Evolutionary conservation across 2,797 vertebrate genomes (phyloP).

Genomic region (Enteromius anoplus): DNA sequence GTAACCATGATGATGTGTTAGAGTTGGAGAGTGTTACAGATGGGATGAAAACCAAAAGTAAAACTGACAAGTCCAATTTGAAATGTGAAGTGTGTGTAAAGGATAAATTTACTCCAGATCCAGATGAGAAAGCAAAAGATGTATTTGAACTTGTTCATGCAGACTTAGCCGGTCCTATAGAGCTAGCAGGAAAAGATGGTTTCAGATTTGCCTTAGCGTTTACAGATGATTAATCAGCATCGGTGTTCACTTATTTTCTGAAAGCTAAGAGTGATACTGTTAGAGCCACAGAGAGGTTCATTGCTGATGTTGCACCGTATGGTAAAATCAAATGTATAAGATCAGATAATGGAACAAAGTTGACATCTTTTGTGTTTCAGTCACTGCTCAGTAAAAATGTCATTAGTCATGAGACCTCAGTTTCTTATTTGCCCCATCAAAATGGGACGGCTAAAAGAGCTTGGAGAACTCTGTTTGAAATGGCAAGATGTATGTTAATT

Average conservation of each 20-base stretch:
- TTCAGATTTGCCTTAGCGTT: slow-evolving; percentile 4
- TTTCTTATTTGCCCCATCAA: background rate
- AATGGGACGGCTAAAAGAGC: slow-evolving; percentile 9
- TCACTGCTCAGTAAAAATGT: slow-evolving; percentile 9
- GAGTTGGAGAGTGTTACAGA: background rate
- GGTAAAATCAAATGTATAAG: slow-evolving; percentile 42
- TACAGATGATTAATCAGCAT: slow-evolving; percentile 42
- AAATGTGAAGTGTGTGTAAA: background rate
- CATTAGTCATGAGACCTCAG: background rate
- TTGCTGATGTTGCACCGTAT: slow-evolving; percentile 42
- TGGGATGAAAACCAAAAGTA: background rate
- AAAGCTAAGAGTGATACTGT: slow-evolving; percentile 44
- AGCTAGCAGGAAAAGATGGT: slow-evolving; percentile 4
- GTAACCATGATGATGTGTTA: background rate
- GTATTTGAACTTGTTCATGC: slow-evolving; percentile 41
- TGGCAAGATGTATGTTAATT: background rate
- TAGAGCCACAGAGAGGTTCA: slow-evolving; percentile 24
- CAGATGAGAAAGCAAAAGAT: slow-evolving; percentile 10
- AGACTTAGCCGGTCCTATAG: slow-evolving; percentile 44
- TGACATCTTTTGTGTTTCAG: slow-evolving; percentile 8
- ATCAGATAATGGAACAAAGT: slow-evolving; percentile 49
- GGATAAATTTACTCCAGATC: background rate
- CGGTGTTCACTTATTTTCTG: slow-evolving; percentile 45
- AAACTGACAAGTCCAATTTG: background rate
- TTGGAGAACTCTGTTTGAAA: background rate